Conservation (phyloP, 2,888 invertebrate species). For the Temnothorax ravouxi region DNA sequence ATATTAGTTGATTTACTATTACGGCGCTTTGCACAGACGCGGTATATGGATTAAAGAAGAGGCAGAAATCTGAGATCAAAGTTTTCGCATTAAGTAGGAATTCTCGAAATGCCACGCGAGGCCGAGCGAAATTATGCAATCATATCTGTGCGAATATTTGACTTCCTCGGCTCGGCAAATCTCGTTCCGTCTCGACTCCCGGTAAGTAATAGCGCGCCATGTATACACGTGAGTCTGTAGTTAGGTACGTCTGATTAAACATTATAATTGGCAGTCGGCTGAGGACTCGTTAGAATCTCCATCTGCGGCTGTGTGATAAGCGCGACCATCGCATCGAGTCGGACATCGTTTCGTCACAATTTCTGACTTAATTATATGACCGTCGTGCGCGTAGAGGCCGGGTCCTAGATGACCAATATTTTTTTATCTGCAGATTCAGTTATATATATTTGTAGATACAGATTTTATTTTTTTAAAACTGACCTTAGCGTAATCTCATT, state of each 20-base stretch:
- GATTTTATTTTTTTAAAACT: neutral
- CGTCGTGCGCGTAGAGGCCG: neutral
- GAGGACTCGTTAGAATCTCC: slow-evolving; percentile 68
- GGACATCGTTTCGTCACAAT: neutral
- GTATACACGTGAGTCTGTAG: slow-evolving; percentile 31
- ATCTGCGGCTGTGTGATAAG: slow-evolving; percentile 18
- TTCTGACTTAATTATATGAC: slow-evolving; percentile 17
- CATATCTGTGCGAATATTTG: slow-evolving; percentile 68
- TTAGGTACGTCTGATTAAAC: slow-evolving; percentile 66
- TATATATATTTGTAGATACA: neutral
- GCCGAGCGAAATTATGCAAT: slow-evolving; percentile 61
- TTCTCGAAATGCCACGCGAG: slow-evolving; percentile 41
- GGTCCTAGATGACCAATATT: neutral
- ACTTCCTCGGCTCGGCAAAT: slow-evolving; percentile 60
- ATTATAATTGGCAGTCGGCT: slow-evolving; percentile 75
- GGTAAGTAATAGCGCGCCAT: slow-evolving; percentile 41
- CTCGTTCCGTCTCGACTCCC: slow-evolving; percentile 58
- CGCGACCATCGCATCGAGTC: neutral
- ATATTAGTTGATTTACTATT: slow-evolving; percentile 47
- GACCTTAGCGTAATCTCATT: slow-evolving; percentile 59
- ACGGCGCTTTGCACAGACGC: slow-evolving; percentile 9
- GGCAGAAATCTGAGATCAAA: slow-evolving; percentile 21
- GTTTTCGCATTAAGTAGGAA: slow-evolving; percentile 29
- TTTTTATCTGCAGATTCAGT: neutral
- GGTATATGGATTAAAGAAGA: slow-evolving; percentile 20